Base-by-base conservation (phyloP, 2,113 vertebrate species). In the Seriola rivoliana region DNA sequence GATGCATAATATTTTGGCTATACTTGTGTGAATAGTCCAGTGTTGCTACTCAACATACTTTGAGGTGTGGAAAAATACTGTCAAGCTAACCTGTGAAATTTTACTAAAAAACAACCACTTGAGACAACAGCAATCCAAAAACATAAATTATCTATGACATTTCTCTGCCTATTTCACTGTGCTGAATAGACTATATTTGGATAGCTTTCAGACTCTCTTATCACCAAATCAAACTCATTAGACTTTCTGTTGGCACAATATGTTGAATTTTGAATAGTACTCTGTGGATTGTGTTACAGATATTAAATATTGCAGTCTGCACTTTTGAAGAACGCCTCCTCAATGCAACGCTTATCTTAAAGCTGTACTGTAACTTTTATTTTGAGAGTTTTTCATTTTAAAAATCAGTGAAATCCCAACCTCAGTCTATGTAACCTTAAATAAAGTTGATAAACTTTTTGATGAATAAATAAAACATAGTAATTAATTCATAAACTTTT, bases 21-120 rank as follows among this genome's bases (percentile, higher is more conserved):
- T 40, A 17, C 17, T 17, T 44, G 4, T 60, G 38, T 44, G 34
- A n/a, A 25, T 10, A 38, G 57, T 19, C 70, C 64, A n/a, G 23
- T 21, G 19, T n/a, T 38, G 4, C 1, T 21, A 12, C 58, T 73
- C 13, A 3, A 8, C n/a, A 60, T 9, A 13, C 3, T 73, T 62
- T 40, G n/a, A 81, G n/a, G 14, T 71, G 83, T 2, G 21, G 58
- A 70, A 62, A 66, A 57, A 55, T 25, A 81, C 52, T 60, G 36
- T 57, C 32, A 29, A 4, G 16, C 40, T 34, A 46, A 66, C 1
- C 29, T 29, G 8, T 10, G 8, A 52, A 71, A 21, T 4, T n/a
- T 4, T 10, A 7, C 4, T 14, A 9, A 36, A 59, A 54, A 32
- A 23, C 7, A 32, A 32, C 29, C 13, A 55, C 12, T 21, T 16